phyloP scores from a whole-genome alignment of 2,888 invertebrate species.

The Caenorhabditis sp. region DNA sequence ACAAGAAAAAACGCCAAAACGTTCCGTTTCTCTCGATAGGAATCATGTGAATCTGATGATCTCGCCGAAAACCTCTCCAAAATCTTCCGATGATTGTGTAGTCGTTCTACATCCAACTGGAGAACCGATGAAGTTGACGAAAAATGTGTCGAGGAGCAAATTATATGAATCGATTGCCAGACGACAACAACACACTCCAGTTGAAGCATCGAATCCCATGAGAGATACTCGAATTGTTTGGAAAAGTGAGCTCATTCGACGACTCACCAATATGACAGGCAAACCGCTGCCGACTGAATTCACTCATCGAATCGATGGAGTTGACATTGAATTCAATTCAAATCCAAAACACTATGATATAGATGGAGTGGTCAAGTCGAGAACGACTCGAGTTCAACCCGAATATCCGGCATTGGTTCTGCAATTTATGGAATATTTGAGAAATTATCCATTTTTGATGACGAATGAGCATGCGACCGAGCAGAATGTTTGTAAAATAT shows the following conservation, averaged over 20 bases:
- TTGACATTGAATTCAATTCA: constrained; percentile 25
- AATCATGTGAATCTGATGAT: constrained; percentile 10
- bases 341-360: constrained; percentile 14
- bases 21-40: constrained; percentile 30
- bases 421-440: constrained; percentile 34
- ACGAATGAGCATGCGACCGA: constrained; percentile 8
- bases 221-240: constrained; percentile 4
- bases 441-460: constrained; percentile 29
- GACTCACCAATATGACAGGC: constrained; percentile 7
- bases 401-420: constrained; percentile 29
- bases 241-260: constrained; percentile 11
- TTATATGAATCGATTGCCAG: constrained; percentile 36
- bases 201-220: neutral
- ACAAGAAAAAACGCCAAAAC: neutral
- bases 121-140: neutral
- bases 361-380: constrained; percentile 20
- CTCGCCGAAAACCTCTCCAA: constrained; percentile 1
- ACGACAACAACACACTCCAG: constrained; percentile 4
- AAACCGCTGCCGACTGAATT: constrained; percentile 17
- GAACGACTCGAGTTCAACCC: constrained; percentile 9
- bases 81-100: constrained; percentile 6
- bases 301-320: constrained; percentile 14
- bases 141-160: constrained; percentile 15
- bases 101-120: constrained; percentile 25
- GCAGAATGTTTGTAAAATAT: constrained; percentile 23